Evolutionary conservation across 2,113 vertebrate genomes (phyloP).

Genomic region (Notechis scutatus): DNA sequence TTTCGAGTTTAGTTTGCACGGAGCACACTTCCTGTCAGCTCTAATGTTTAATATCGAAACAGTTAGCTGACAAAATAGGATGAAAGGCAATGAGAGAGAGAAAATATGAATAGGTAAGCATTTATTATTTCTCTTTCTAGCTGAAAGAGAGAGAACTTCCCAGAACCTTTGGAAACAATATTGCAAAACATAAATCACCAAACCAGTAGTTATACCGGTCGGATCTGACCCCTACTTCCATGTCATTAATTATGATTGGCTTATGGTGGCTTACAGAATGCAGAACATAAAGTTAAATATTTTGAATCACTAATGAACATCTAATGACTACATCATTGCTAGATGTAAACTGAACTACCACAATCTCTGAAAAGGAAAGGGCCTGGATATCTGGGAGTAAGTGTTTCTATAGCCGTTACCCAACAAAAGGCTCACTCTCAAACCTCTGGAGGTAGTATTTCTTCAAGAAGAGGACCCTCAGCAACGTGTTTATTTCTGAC

Average conservation of each 20-base stretch:
- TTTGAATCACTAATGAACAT: background rate
- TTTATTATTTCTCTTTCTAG: background rate
- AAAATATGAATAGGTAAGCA: background rate
- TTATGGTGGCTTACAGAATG: background rate
- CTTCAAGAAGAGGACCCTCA: no score
- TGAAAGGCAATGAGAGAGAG: background rate
- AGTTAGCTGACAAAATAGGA: background rate
- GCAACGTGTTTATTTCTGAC: no score
- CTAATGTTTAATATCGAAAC: background rate
- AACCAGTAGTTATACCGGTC: no score
- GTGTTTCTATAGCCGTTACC: background rate
- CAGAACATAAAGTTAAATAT: background rate
- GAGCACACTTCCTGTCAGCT: background rate
- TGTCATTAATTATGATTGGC: background rate
- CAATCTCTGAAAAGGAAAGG: background rate
- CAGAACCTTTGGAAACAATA: background rate
- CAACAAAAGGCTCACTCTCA: background rate
- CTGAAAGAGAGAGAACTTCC: background rate
- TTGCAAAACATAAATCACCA: background rate
- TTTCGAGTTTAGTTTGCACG: background rate
- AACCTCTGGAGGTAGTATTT: background rate
- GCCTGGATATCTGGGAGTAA: no score
- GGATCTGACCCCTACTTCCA: background rate
- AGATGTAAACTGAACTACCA: background rate
- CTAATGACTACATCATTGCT: background rate